A percentile compares a stretch with the other conserved stretches of the same genome.
Evolutionary conservation across 2,113 vertebrate species (phyloP).

Genomic region (Erythrocercus mccallii): DNA sequence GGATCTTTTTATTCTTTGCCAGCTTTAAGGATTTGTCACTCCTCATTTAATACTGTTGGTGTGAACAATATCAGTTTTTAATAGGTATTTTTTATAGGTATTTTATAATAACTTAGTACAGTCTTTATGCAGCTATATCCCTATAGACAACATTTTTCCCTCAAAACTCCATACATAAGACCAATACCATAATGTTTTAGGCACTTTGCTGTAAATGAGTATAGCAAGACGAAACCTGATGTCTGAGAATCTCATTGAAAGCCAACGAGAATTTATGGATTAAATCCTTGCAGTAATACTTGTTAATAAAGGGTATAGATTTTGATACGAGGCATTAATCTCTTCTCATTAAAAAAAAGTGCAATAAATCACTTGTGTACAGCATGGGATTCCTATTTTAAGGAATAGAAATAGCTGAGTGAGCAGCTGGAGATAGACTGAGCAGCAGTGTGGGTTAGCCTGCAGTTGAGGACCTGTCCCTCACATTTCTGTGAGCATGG

Average conservation of each 20-base stretch:
- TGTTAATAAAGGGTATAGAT: background rate
- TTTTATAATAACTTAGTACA: background rate
- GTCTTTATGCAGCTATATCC: background rate
- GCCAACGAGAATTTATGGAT: background rate
- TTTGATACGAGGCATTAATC: background rate
- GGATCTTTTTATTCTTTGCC: conserved; percentile 41
- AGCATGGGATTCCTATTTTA: background rate
- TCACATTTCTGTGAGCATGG: background rate
- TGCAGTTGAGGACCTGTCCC: background rate
- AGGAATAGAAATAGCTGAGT: background rate
- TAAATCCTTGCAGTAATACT: background rate
- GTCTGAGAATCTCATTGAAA: background rate
- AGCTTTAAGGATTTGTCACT: conserved; percentile 57
- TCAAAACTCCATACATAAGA: background rate
- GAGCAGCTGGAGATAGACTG: background rate
- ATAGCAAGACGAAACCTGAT: background rate
- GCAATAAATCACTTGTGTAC: background rate
- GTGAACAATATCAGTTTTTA: background rate
- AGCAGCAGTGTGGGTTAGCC: background rate
- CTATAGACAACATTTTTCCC: background rate
- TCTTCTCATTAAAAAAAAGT: background rate
- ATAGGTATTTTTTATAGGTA: background rate
- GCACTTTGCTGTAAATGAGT: background rate
- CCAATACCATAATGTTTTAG: background rate
- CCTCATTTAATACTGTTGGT: conserved; percentile 17